Evolutionary conservation across 2,113 vertebrate species (phyloP).

Genomic region (Corythoichthys intestinalis): DNA sequence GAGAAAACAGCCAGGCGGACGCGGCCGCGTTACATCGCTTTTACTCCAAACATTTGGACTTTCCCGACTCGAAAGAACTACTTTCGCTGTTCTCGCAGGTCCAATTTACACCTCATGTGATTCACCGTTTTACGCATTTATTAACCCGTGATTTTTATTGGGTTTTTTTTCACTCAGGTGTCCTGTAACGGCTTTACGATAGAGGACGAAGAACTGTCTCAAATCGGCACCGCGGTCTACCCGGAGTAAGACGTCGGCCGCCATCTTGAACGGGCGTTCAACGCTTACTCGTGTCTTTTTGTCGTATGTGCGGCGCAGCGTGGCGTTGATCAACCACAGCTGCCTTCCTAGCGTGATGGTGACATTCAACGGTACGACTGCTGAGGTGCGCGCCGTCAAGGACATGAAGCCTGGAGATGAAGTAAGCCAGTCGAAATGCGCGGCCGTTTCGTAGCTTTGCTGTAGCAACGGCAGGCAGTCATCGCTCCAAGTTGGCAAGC

Average conservation of each 20-base stretch:
- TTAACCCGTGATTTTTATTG: neutral
- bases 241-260: slow-evolving; percentile 80
- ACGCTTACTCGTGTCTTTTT: neutral
- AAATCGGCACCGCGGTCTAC: slow-evolving; percentile 91
- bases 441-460: no score
- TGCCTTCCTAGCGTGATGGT: slow-evolving; percentile 93
- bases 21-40: slow-evolving; percentile 86
- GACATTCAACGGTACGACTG: slow-evolving; percentile 84
- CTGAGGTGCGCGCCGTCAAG: slow-evolving; percentile 86
- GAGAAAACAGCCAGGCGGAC: slow-evolving; percentile 81
- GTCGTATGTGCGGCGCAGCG: slow-evolving; percentile 65
- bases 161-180: slow-evolving; percentile 70
- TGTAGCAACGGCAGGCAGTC: no score
- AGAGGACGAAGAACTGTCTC: slow-evolving; percentile 93
- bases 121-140: neutral
- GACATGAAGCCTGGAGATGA: slow-evolving; percentile 87
- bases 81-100: slow-evolving; percentile 90
- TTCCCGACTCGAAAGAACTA: slow-evolving; percentile 78
- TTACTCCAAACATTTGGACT: slow-evolving; percentile 89
- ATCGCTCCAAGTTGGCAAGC: no score
- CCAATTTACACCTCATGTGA: neutral
- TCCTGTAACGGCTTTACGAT: slow-evolving; percentile 97
- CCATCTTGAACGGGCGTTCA: no score
- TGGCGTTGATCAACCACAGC: slow-evolving; percentile 94
- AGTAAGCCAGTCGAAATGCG: slow-evolving; percentile 61